These are phyloP conservation scores for Notolepis coatsorum DNA, from an alignment of 2,797 vertebrate species.

Conservation along the genomic window DNA sequence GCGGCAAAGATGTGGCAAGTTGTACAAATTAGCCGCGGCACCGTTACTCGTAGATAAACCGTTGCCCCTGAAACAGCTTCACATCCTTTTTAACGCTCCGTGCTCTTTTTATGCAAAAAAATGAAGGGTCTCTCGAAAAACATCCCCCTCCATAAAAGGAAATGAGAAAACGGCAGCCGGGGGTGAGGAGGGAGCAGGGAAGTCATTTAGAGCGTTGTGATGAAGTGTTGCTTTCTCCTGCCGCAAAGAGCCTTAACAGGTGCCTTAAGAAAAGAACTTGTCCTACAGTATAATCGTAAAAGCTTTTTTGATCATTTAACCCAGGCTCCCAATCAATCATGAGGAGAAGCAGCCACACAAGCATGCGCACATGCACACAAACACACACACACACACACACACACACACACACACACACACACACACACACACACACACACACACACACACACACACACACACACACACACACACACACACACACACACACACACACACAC, in stretches of 20 bases:
- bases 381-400: background rate
- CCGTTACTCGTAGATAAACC: conserved; percentile 73
- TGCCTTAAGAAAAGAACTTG: conserved; percentile 63
- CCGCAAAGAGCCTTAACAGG: conserved; percentile 69
- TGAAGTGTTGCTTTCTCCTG: conserved; percentile 63
- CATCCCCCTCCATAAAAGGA: conserved; percentile 59
- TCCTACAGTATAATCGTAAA: conserved; percentile 74
- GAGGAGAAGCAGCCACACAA: conserved; percentile 35
- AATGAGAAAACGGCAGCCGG: conserved; percentile 54
- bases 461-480: no score
- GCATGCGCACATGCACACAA: conserved; percentile 5
- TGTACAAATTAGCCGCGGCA: conserved; percentile 80
- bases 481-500: no score
- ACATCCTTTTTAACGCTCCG: conserved; percentile 46
- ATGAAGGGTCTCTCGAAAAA: conserved; percentile 54
- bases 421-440: no score
- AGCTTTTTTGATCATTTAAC: conserved; percentile 78
- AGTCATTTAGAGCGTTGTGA: conserved; percentile 65
- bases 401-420: background rate
- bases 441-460: no score
- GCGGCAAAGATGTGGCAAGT: conserved; percentile 69
- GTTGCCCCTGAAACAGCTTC: conserved; percentile 66
- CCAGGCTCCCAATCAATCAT: conserved; percentile 67
- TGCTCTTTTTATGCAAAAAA: conserved; percentile 34
- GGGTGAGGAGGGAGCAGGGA: conserved; percentile 62